Evolutionary conservation across 2,113 vertebrate genomes (phyloP).

Genomic region (Hippolais icterina): DNA sequence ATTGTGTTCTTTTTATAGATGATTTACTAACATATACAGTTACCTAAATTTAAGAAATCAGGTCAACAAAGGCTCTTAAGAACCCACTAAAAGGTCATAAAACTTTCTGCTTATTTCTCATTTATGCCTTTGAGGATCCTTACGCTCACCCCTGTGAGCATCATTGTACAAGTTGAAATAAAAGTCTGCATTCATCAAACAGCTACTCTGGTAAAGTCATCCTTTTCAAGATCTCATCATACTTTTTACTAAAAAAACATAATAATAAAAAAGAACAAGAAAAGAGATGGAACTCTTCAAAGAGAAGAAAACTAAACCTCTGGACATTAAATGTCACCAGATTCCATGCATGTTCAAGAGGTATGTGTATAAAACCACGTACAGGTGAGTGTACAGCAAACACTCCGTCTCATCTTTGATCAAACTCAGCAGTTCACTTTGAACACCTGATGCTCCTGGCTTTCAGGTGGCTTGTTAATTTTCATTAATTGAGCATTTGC

Average conservation of each 20-base stretch:
- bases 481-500: background rate
- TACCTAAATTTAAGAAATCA: background rate
- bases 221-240: background rate
- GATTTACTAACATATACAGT: background rate
- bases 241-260: background rate
- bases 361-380: background rate
- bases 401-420: background rate
- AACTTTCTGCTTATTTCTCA: background rate
- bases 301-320: background rate
- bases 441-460: background rate
- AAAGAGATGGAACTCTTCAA: background rate
- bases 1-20: background rate
- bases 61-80: background rate
- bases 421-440: background rate
- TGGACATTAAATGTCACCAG: background rate
- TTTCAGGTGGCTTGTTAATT: background rate
- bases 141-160: background rate
- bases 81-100: background rate
- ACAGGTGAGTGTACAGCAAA: background rate
- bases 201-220: background rate
- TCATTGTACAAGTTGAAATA: background rate
- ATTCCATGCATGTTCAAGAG: fast-evolving
- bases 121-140: background rate
- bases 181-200: background rate
- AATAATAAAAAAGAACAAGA: background rate